phyloP scores from a whole-genome alignment of 2,113 vertebrate species.

The Microcebus lehilahytsara region DNA sequence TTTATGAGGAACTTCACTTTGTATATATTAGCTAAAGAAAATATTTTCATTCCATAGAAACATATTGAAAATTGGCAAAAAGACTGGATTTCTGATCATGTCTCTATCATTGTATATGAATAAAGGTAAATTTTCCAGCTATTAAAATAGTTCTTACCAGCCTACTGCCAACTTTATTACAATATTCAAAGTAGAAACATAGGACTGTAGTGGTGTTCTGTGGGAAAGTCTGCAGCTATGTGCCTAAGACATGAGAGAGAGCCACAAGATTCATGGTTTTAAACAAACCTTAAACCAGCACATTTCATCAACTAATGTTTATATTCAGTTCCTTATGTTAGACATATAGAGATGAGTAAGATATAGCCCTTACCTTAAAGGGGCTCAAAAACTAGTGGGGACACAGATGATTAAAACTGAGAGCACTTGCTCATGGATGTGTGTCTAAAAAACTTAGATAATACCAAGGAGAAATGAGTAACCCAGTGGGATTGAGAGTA shows the following conservation, averaged over 20 bases:
- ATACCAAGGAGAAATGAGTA: neutral
- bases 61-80: conserved; percentile 2
- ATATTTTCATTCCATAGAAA: conserved; percentile 30
- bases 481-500: neutral
- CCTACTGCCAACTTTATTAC: conserved; percentile 10
- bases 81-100: neutral
- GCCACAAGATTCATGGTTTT: neutral
- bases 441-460: neutral
- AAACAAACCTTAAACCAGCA: neutral
- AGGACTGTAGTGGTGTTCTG: neutral
- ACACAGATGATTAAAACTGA: neutral
- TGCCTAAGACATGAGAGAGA: neutral
- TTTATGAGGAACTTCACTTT: neutral
- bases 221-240: neutral
- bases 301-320: neutral
- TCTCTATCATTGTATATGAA: conserved; percentile 8
- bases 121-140: conserved; percentile 10
- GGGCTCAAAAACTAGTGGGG: neutral
- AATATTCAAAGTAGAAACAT: neutral
- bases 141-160: conserved; percentile 7
- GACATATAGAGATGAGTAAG: neutral
- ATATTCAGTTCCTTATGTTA: neutral
- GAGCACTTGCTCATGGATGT: neutral
- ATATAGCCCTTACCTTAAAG: neutral
- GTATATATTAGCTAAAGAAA: conserved; percentile 35